A percentile compares a stretch with the other conserved stretches of the same genome.
Conservation (phyloP, 1,140 invertebrate genomes). For the Drosophila tsacasi region DNA sequence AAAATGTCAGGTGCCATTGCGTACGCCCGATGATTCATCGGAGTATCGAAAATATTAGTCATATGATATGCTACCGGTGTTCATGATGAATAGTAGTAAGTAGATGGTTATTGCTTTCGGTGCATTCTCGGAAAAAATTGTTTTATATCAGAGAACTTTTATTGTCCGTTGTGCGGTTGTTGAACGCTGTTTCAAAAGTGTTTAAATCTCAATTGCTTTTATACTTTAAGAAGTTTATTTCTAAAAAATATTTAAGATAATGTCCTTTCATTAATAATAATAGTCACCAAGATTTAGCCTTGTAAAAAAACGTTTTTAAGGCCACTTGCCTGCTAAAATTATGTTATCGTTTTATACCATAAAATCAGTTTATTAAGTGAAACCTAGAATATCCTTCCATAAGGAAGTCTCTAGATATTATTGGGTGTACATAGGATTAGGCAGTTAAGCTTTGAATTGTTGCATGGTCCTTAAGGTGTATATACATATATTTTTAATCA, state of each 20-base stretch:
- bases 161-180: background rate
- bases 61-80: background rate
- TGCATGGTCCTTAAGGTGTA: too few species aligned
- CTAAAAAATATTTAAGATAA: background rate
- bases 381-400: background rate
- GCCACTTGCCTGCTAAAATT: background rate
- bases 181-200: too few species aligned
- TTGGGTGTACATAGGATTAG: too few species aligned
- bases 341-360: background rate
- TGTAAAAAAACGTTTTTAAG: background rate
- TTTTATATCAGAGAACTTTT: slow-evolving; percentile 7
- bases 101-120: slow-evolving; percentile 23
- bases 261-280: too few species aligned
- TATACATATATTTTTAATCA: background rate
- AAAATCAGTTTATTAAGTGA: background rate
- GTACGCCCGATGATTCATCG: slow-evolving; percentile 23
- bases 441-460: background rate
- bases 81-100: slow-evolving; percentile 11
- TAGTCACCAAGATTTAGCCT: background rate
- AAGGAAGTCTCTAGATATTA: too few species aligned
- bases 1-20: slow-evolving; percentile 15
- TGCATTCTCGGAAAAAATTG: slow-evolving; percentile 22
- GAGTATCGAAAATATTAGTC: slow-evolving; percentile 7
- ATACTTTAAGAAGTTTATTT: background rate
- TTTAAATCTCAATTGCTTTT: background rate